Base-by-base conservation (phyloP, 2,888 invertebrate genomes). In the Erynnis tages region DNA sequence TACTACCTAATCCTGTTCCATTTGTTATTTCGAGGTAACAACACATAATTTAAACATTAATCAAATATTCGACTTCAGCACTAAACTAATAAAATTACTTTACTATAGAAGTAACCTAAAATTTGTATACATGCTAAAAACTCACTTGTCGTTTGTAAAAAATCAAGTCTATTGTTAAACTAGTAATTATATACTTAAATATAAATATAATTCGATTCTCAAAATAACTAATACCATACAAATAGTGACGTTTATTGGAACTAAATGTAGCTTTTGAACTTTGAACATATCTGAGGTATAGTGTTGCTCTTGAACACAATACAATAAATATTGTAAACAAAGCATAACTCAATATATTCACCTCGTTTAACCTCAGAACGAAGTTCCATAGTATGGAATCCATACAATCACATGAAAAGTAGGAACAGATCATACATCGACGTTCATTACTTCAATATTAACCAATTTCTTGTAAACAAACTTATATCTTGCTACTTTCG, bases 71-170 rank as follows among this genome's bases (percentile, higher is more conserved):
- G 38, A 50, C 11, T 23, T 46, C 29, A 11, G 25, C 29, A 49
- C 46, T 17, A 47, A 25, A 58, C 55, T 46, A 45, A 44, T 13
- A 48, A 40, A 65, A 62, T 65, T 67, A 60, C 59, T 58, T 61
- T 8, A 23, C 8, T 30, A 30, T 48, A n/a, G n/a, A n/a, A n/a
- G 29, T 41, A 30, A 49, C 49, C 32, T 49, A 27, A 23, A 40
- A 49, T 27, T 49, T 49, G 25, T 41, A 49, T 25, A 34, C 17
- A 27, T 11, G 2, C 41, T 34, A 34, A 40, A 48, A 47, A 49
- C 30, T 63, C 74, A 76, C 72, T 73, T 71, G 70, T 73, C 66
- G 61, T 73, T 77, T 73, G 65, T 69, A 68, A 69, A 71, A 49
- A 72, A 62, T 60, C 61, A 65, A 41, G 25, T 34, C 49, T 41